Conservation (phyloP, 1,140 invertebrate genomes). For the Subanguina moxae region DNA sequence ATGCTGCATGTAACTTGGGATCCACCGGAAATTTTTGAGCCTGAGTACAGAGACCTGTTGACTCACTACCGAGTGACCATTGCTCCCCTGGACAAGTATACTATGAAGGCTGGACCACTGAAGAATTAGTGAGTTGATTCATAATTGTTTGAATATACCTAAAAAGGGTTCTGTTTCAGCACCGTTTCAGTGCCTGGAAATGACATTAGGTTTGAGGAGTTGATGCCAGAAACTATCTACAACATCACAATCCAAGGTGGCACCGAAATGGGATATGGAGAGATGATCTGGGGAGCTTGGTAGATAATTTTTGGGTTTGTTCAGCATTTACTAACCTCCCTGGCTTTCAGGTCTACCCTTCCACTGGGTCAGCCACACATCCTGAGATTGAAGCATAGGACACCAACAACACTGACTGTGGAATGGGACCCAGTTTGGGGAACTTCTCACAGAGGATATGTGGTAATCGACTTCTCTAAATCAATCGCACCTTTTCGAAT, state of each 20-base stretch:
- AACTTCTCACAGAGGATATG: slow-evolving; percentile 53
- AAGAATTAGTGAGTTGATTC: slow-evolving; percentile 50
- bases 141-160: no score
- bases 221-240: slow-evolving; percentile 55
- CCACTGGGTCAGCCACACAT: slow-evolving; percentile 52
- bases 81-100: slow-evolving; percentile 50
- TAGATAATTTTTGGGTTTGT: neutral
- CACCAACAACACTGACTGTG: slow-evolving; percentile 55
- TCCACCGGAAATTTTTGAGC: slow-evolving; percentile 58
- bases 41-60: slow-evolving; percentile 51
- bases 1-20: slow-evolving; percentile 59
- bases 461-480: slow-evolving; percentile 32
- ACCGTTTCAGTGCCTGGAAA: slow-evolving; percentile 56
- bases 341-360: slow-evolving; percentile 40
- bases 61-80: slow-evolving; percentile 59
- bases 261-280: slow-evolving; percentile 56
- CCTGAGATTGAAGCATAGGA: slow-evolving; percentile 53
- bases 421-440: slow-evolving; percentile 60
- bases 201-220: slow-evolving; percentile 52
- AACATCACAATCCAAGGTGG: slow-evolving; percentile 58
- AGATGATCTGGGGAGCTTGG: slow-evolving; percentile 57
- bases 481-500: no score
- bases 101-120: slow-evolving; percentile 38
- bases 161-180: no score
- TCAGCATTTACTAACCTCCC: neutral